Evolutionary conservation across 2,797 vertebrate species (phyloP), one percentile per base, ranked within the genome.

Genomic region (Halcyon smyrnensis): DNA sequence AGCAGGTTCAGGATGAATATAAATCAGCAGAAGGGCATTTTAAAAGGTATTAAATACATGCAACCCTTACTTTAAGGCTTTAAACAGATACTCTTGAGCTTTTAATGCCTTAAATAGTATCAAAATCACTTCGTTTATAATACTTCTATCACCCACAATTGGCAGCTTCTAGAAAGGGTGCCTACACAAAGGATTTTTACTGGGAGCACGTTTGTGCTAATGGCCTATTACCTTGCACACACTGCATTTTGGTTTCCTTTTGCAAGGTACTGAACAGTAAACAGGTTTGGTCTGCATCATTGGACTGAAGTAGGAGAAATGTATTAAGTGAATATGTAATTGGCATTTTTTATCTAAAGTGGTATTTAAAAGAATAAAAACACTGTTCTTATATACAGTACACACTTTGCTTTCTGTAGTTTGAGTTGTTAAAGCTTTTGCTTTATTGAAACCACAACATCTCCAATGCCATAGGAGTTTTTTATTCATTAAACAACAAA

Each of bases 401-500:
- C 83, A 86, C 95, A 90, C 93, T 97, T 96, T 86, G 69, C 92
- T 93, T 95, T 94, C 59, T 90, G 89, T 81, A 89, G 78, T 71
- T 62, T 43, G 92, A 94, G 65, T 96, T 92, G 93, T 95, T 95
- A 88, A 95, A 92, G 73, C 91, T 88, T 91, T 96, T 89, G 87
- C 77, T 97, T 96, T 96, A 97, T 91, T 96, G 89, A 95, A 96
- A 96, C 84, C 83, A 93, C 88, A 96, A 88, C 88, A 89, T 90
- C 82, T 93, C 90, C 91, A 95, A 90, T 91, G 77, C 76, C 93
- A 94, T 90, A 94, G 95, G 91, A 90, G 75, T 94, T 97, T 95
- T 96, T 96, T 96, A 97, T 97, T 97, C 92, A 89, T 97, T 91
- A 93, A 93, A 87, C 84, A 95, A 92, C 94, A 97, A 97, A 96